A percentile compares a stretch with the other conserved stretches of the same genome.
Evolutionary conservation across 2,113 vertebrate genomes (phyloP).

Genomic region (Notothenia rossii): DNA sequence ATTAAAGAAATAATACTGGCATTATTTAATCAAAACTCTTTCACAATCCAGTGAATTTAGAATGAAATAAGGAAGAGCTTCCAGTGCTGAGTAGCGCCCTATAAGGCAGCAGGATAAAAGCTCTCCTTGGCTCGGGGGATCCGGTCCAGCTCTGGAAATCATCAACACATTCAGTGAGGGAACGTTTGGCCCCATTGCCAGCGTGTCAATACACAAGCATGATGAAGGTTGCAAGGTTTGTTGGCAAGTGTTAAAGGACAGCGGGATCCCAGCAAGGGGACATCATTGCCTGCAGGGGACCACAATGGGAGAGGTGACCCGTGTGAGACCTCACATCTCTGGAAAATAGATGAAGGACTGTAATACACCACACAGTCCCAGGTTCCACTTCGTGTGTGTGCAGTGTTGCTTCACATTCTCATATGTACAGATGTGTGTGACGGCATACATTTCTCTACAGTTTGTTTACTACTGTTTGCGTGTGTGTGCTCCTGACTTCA

Average conservation of each 20-base stretch:
- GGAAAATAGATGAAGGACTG: slow-evolving; percentile 34
- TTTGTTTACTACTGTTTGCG: slow-evolving; percentile 44
- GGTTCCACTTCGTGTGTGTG: neutral
- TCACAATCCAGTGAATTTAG: neutral
- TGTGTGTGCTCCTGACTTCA: slow-evolving; percentile 26
- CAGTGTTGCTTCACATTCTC: slow-evolving; percentile 11
- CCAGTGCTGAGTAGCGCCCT: neutral
- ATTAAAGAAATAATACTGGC: neutral
- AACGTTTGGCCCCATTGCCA: slow-evolving; percentile 31
- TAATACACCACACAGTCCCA: slow-evolving; percentile 14
- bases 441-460: slow-evolving; percentile 20
- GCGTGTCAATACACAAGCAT: slow-evolving; percentile 34
- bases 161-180: slow-evolving; percentile 15
- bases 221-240: slow-evolving; percentile 52
- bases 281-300: slow-evolving; percentile 59
- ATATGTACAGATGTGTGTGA: neutral
- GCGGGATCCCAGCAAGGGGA: slow-evolving; percentile 58
- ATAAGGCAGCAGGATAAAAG: neutral
- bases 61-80: neutral
- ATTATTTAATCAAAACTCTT: slow-evolving; percentile 1
- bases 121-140: slow-evolving; percentile 7
- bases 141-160: slow-evolving; percentile 22
- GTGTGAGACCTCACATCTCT: slow-evolving; percentile 49
- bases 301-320: slow-evolving; percentile 70
- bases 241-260: slow-evolving; percentile 54